A percentile compares a stretch with the other conserved stretches of the same genome.
Evolutionary conservation across 1,140 invertebrate genomes (phyloP).

Genomic region (Bombus affinis): DNA sequence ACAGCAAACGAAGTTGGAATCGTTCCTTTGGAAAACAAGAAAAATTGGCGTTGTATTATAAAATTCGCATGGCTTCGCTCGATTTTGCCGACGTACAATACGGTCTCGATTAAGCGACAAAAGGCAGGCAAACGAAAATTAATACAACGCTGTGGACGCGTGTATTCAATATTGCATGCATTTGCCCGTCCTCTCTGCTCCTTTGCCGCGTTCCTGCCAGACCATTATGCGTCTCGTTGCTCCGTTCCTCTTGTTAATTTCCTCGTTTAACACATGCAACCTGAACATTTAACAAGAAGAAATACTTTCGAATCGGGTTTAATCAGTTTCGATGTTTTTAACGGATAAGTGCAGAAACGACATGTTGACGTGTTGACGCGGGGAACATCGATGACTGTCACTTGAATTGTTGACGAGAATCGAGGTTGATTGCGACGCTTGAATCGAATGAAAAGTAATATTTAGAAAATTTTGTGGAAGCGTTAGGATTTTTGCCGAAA

Average conservation of each 20-base stretch:
- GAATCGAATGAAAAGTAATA: too few relatives aligned
- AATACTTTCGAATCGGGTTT: not conserved
- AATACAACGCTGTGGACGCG: slow-evolving; percentile 64
- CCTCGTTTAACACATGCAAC: not conserved
- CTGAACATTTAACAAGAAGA: not conserved
- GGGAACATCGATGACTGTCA: not conserved
- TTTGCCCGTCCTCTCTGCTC: slow-evolving; percentile 40
- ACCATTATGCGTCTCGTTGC: slow-evolving; percentile 33
- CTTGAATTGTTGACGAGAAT: not conserved
- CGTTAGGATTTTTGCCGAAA: not conserved
- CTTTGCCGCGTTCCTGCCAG: not conserved
- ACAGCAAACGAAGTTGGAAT: not conserved
- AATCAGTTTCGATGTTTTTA: not conserved
- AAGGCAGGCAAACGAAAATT: slow-evolving; percentile 73
- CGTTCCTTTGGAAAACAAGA: not conserved
- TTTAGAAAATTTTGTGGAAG: not conserved
- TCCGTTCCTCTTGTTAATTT: slow-evolving; percentile 31
- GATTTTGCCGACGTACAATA: slow-evolving; percentile 71
- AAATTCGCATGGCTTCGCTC: slow-evolving; percentile 31
- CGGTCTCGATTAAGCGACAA: slow-evolving; percentile 70
- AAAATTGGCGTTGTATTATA: not conserved
- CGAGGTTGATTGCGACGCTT: not conserved
- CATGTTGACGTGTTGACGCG: too few relatives aligned
- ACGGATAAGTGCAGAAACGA: not conserved
- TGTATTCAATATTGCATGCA: slow-evolving; percentile 23